Evolutionary conservation across 2,113 vertebrate genomes (phyloP), one percentile per base, ranked within the genome.

Genomic region (Clarias gariepinus): DNA sequence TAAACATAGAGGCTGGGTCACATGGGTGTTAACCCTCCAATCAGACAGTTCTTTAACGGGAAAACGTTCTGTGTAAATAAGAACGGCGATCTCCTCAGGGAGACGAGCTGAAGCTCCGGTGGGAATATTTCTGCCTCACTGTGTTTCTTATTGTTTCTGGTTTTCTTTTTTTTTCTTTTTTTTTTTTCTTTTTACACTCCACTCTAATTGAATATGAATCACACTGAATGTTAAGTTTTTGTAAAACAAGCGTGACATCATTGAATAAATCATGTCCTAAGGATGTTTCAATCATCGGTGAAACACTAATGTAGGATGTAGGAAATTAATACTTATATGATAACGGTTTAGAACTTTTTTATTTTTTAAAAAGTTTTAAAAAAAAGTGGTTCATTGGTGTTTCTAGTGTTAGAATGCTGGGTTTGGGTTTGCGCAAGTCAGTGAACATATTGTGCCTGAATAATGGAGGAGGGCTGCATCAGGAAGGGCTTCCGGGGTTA

Each of bases 81-180:
- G 85, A 89, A 89, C 86, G 86, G 55, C 83, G 84, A 23, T 86
- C 63, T 88, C 89, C 91, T 83, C 61, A 77, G 89, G 91, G 84
- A 74, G 82, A 47, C 47, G 47, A 18, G 10, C 78, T 33, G 71
- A 25, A 76, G 41, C 71, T 25, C 60, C 3, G 23, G 41, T n/a
- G 30, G 52, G 55, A 21, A 61, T 73, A 23, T 79, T 28, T 61
- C 30, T 83, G 7, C 57, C 69, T 63, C 18, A 28, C 28, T 85
- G 21, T 81, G 21, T 25, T 21, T 80, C 60, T 66, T 52, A 25
- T 21, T 25, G 25, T 47, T 74, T 47, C 47, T 36, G 33, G 33
- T 33, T 33, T 8, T 30, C 3, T 30, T 30, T 30, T 69, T 19
- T 33, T 69, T 13, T 25, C 58, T 33, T 69, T 8, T 41, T 9